phyloP scores from a whole-genome alignment of 2,888 invertebrate species.

The Agrochola lychnidis region DNA sequence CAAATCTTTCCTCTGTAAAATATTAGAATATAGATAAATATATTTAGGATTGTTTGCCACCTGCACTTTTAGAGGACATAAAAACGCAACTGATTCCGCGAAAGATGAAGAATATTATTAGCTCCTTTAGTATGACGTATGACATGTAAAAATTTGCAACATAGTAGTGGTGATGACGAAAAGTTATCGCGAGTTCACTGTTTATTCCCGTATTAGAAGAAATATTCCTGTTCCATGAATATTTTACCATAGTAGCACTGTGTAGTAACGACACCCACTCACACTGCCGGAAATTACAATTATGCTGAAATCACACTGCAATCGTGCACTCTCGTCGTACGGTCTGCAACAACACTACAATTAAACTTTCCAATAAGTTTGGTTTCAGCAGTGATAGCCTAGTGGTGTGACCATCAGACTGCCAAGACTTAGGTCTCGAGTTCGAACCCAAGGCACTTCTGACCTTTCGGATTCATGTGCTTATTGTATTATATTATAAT shows the following conservation, averaged over 20 bases:
- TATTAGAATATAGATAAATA: no score
- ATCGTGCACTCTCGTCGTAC: not conserved
- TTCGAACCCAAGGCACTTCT: no score
- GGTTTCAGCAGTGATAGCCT: no score
- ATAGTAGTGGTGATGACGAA: not conserved
- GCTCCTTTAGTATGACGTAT: not conserved
- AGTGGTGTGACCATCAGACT: no score
- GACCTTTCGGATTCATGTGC: no score
- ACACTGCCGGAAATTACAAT: conserved; percentile 3
- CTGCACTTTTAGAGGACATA: not conserved
- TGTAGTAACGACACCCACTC: not conserved
- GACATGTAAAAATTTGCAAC: not conserved
- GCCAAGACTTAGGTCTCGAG: no score
- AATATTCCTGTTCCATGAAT: not conserved
- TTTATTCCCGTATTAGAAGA: not conserved
- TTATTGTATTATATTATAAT: no score
- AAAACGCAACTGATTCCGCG: not conserved
- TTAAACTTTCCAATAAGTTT: not conserved
- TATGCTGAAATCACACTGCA: conserved; percentile 4
- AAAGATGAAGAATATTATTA: not conserved
- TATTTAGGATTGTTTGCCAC: not conserved
- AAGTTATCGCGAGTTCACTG: not conserved
- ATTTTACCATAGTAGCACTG: not conserved
- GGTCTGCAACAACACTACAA: no score
- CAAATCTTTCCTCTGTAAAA: no score